A percentile compares a stretch with the other conserved stretches of the same genome.
Evolutionary conservation across 2,888 invertebrate genomes (phyloP).

Genomic region (Scelioninae gen. 1): DNA sequence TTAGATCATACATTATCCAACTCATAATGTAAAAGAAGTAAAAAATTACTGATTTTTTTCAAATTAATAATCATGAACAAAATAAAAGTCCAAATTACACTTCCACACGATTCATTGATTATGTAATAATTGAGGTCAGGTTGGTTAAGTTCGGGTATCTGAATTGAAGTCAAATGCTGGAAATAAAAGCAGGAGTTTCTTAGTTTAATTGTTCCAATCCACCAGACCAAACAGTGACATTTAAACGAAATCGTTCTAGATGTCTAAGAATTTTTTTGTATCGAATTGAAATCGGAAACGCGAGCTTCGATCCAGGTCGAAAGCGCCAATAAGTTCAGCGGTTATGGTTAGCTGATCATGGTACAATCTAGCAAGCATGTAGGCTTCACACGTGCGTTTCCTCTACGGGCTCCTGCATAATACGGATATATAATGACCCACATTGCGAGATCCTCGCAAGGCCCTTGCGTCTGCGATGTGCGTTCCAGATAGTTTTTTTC

Average conservation of each 20-base stretch:
- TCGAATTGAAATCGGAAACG: constrained; percentile 19
- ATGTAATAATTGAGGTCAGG: no score
- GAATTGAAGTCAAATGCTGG: neutral
- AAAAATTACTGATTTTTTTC: no score
- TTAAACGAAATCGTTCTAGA: neutral
- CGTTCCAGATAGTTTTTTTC: constrained; percentile 74
- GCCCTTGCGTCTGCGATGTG: constrained; percentile 71
- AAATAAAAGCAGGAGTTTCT: no score
- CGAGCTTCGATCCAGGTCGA: constrained; percentile 60
- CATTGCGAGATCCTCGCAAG: constrained; percentile 75
- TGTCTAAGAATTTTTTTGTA: neutral
- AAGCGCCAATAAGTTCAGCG: constrained; percentile 70
- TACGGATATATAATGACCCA: constrained; percentile 79
- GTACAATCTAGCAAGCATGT: constrained; percentile 80
- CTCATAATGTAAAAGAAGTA: neutral
- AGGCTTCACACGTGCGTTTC: constrained; percentile 79
- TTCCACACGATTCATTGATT: no score
- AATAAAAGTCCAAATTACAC: no score
- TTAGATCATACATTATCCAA: neutral
- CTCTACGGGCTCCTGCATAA: constrained; percentile 75
- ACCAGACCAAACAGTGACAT: neutral
- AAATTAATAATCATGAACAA: no score
- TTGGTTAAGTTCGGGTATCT: neutral
- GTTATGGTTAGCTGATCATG: constrained; percentile 77
- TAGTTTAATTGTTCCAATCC: no score